Conservation (phyloP, 1,140 invertebrate genomes). For the Penaeus japonicus region DNA sequence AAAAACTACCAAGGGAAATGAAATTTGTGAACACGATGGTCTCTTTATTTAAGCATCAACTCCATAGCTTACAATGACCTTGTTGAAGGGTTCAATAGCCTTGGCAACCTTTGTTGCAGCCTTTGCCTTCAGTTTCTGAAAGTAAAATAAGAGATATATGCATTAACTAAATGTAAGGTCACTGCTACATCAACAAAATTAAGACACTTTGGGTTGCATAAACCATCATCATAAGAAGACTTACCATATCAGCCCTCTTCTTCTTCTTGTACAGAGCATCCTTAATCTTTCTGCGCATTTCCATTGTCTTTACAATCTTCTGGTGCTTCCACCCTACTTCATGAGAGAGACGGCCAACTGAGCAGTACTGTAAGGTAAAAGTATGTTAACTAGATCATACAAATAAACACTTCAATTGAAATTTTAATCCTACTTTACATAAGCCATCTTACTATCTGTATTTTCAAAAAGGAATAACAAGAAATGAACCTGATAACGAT, state of each 20-base stretch:
- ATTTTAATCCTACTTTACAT: no score
- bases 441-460: no score
- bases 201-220: no score
- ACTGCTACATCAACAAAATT: neutral
- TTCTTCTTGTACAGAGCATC: constrained; percentile 81
- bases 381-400: no score
- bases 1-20: no score
- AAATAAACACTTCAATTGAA: no score
- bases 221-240: neutral
- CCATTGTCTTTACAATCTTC: constrained; percentile 89
- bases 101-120: neutral
- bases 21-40: no score
- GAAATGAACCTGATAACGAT: no score
- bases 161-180: neutral
- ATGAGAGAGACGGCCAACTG: constrained; percentile 92
- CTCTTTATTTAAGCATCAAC: no score
- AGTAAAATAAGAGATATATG: neutral
- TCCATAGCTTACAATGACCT: constrained; percentile 2
- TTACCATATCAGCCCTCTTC: constrained; percentile 81
- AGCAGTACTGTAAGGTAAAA: constrained; percentile 80
- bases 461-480: no score
- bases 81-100: neutral
- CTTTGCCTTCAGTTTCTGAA: neutral
- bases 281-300: constrained; percentile 94
- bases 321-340: constrained; percentile 99